Base-by-base conservation (phyloP, 2,113 vertebrate species). In the Diadophis punctatus region DNA sequence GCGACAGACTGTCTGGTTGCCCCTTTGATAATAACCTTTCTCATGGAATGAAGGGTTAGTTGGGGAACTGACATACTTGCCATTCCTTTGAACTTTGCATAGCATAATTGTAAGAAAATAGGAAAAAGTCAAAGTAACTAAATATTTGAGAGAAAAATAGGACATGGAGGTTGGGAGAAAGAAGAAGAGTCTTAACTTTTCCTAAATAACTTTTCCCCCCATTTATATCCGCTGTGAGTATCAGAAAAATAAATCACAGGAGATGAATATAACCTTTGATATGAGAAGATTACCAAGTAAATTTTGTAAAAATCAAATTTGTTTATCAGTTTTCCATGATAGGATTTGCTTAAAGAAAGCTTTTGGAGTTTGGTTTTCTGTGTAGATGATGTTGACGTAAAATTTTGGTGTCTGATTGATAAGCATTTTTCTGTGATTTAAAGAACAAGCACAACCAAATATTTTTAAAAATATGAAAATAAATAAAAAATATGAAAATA, bases 261-360 rank as follows among this genome's bases (percentile, higher is more conserved):
- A 51, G 2, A 95, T 93, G 90, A 94, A 16, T 89, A 3, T 1
- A n/a, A 4, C 0, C 14, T 80, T 0, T 11, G 48, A 22, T 48
- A 58, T 34, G 74, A 90, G 48, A 0, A 0, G 80, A 90, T 90
- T 88, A 68, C 86, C 56, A 52, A 0, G 0, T 5, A 46, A 52
- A 91, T 88, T 18, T 0, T 11, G 93, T 68, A 88, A 2, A 86
- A 6, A 93, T 95, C 88, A 86, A 55, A 12, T 90, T 93, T 93
- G 93, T 89, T 94, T 74, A 0, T 43, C 53, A 58, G 92, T 94
- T 20, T 88, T 91, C 58, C 3, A 4, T 1, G 0, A 1, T 87
- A 86, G 56, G 23, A 8, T 53, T 48, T 90, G 56, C 48, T 8
- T 48, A 80, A 2, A 9, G 49, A 39, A 68, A 14, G 51, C 3